Evolutionary conservation across 2,797 vertebrate species (phyloP).

Genomic region (Eulemur albifrons): DNA sequence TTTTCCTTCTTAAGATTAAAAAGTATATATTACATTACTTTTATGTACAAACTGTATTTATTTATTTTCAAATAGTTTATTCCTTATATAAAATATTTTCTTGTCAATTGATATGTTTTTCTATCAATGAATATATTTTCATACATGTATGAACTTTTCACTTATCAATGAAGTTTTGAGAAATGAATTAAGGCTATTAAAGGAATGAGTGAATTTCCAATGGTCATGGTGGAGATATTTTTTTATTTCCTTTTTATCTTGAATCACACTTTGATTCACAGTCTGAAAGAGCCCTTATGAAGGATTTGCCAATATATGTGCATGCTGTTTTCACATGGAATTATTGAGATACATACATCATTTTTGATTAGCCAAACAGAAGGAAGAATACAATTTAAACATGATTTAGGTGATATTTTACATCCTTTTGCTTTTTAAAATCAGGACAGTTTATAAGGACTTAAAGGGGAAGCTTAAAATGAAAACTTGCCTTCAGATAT

Average conservation of each 20-base stretch:
- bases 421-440: neutral
- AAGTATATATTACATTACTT: neutral
- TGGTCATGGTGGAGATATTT: neutral
- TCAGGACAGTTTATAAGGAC: neutral
- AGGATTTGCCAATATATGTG: neutral
- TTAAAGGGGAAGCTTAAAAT: constrained; percentile 1
- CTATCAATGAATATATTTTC: neutral
- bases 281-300: neutral
- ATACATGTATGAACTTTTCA: neutral
- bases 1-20: neutral
- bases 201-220: neutral
- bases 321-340: neutral
- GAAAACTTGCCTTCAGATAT: neutral
- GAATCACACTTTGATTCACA: neutral
- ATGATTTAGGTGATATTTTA: neutral
- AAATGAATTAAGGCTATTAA: neutral
- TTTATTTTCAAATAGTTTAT: neutral
- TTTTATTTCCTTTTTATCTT: neutral
- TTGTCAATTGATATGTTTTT: neutral
- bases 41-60: neutral
- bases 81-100: neutral
- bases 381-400: neutral
- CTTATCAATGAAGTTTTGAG: neutral
- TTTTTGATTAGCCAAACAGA: neutral
- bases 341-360: neutral